A percentile compares a stretch with the other conserved stretches of the same genome.
phyloP scores from a whole-genome alignment of 2,888 invertebrate genomes.

The Pollenia amentaria region DNA sequence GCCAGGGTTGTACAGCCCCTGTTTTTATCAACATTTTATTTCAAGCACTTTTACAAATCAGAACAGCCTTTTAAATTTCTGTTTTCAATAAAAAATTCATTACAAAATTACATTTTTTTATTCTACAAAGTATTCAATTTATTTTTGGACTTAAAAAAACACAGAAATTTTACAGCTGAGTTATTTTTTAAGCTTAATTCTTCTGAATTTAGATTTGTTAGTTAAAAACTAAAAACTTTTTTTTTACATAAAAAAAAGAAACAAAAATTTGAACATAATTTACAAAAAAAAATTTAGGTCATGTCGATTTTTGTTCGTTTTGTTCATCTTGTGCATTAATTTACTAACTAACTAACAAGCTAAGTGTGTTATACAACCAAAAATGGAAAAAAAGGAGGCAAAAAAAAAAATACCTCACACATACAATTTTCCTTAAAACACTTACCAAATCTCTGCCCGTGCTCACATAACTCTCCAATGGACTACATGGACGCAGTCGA shows the following conservation, averaged over 20 bases:
- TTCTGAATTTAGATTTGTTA: too few species aligned
- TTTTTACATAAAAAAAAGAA: background rate
- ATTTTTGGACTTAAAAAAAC: too few species aligned
- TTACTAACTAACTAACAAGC: too few species aligned
- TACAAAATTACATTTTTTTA: too few species aligned
- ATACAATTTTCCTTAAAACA: slow-evolving; percentile 48
- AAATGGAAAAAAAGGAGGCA: background rate
- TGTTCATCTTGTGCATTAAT: background rate
- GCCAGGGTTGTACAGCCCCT: too few species aligned
- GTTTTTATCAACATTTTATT: too few species aligned
- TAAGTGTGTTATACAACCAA: background rate
- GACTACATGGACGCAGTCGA: slow-evolving; percentile 89
- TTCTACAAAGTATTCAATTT: too few species aligned
- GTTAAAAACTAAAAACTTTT: background rate
- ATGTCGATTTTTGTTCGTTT: background rate
- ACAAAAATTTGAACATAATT: background rate
- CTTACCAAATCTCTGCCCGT: slow-evolving; percentile 85
- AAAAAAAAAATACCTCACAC: background rate
- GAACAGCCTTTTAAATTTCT: too few species aligned
- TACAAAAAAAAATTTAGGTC: background rate
- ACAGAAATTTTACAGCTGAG: too few species aligned
- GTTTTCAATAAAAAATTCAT: too few species aligned
- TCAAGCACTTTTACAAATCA: too few species aligned
- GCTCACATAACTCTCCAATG: slow-evolving; percentile 92
- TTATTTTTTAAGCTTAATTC: too few species aligned